Conservation (phyloP, 2,888 invertebrate species). For the Orthosia gracilis region DNA sequence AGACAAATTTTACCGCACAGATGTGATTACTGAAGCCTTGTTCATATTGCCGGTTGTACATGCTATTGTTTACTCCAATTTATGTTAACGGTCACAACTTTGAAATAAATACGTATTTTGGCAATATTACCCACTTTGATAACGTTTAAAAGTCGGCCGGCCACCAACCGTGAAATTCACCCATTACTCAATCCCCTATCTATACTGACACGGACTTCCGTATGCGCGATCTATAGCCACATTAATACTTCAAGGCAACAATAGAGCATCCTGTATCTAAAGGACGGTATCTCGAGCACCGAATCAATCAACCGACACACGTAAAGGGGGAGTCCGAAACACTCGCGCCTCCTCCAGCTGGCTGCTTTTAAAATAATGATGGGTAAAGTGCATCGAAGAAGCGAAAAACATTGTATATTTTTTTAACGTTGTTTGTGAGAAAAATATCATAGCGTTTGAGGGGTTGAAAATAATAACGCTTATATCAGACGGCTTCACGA, state of each 20-base stretch:
- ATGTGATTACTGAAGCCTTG: no score
- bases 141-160: background rate
- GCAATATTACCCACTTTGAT: background rate
- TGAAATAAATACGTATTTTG: no score
- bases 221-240: conserved; percentile 34
- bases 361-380: conserved; percentile 61
- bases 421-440: conserved; percentile 5
- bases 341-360: conserved; percentile 46
- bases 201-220: conserved; percentile 31
- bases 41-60: no score
- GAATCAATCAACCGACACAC: conserved; percentile 67
- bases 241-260: conserved; percentile 62
- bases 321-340: conserved; percentile 60
- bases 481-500: background rate
- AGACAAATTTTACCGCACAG: no score
- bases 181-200: conserved; percentile 35
- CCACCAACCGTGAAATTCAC: conserved; percentile 7
- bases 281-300: conserved; percentile 60
- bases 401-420: conserved; percentile 34
- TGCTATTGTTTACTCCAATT: background rate
- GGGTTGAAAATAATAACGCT: conserved; percentile 10
- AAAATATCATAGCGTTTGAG: conserved; percentile 29
- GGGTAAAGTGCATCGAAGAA: conserved; percentile 50
- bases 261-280: conserved; percentile 62
- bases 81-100: no score